Evolutionary conservation across 1,140 invertebrate species (phyloP).

Genomic region (Calosoma granatense): DNA sequence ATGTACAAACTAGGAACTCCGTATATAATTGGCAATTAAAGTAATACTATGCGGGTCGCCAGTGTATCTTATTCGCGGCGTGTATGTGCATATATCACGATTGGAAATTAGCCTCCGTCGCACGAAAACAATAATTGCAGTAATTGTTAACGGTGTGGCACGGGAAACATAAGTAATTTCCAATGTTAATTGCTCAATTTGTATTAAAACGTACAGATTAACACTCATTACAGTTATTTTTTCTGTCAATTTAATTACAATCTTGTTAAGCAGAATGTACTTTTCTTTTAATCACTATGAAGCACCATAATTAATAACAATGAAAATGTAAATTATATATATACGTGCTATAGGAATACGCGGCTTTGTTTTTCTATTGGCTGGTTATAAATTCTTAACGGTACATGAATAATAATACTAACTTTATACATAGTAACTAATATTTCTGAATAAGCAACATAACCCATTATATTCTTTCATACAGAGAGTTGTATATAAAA

Average conservation of each 20-base stretch:
- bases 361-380: no score
- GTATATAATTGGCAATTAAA: background rate
- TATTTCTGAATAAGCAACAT: no score
- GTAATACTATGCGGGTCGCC: background rate
- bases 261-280: background rate
- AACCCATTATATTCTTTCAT: no score
- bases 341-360: no score
- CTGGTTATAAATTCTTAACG: no score
- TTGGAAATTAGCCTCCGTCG: background rate
- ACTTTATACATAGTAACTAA: no score
- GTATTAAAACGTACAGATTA: background rate
- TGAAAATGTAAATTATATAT: conserved; percentile 1
- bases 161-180: background rate
- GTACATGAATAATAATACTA: no score
- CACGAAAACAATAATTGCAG: background rate
- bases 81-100: background rate
- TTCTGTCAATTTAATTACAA: background rate
- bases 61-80: no score
- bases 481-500: no score
- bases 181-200: background rate
- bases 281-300: background rate
- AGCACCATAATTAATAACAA: background rate
- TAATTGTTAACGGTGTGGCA: no score
- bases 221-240: background rate
- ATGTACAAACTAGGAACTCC: background rate